These are phyloP conservation scores for Apodemus agrarius DNA, from an alignment of 2,797 vertebrate species.

Conservation along the genomic window DNA sequence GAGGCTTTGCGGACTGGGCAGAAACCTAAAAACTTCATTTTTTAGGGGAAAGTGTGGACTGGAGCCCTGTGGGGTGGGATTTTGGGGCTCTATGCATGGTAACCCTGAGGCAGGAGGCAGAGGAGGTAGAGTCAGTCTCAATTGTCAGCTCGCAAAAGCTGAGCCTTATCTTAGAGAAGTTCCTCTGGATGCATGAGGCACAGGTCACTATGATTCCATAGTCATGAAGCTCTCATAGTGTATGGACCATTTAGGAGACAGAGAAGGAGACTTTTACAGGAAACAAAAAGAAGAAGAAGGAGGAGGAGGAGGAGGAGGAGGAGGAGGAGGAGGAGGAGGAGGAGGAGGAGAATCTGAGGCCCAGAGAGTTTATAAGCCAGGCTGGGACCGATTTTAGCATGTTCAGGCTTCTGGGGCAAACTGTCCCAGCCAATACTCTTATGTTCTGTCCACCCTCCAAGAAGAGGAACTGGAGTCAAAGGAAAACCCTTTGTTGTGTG, in stretches of 20 bases:
- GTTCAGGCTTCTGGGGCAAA: background rate
- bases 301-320: too few species aligned
- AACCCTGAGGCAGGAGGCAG: background rate
- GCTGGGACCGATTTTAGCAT: background rate
- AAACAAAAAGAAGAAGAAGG: background rate
- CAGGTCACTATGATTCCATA: background rate
- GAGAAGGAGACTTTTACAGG: background rate
- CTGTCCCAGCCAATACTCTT: background rate
- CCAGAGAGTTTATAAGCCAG: background rate
- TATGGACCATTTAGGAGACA: background rate
- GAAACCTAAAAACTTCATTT: background rate
- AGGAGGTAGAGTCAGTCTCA: rapidly evolving
- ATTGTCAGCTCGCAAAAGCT: background rate
- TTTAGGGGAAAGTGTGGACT: background rate
- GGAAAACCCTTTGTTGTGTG: background rate
- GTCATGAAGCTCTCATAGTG: rapidly evolving
- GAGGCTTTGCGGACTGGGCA: background rate
- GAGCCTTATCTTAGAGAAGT: background rate
- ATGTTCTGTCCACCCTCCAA: too few species aligned
- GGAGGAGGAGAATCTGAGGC: background rate
- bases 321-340: too few species aligned
- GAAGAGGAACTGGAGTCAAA: background rate
- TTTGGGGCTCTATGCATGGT: background rate
- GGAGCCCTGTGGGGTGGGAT: background rate
- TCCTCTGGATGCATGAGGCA: background rate